These are phyloP conservation scores for Drosophila ogumai DNA, from an alignment of 1,140 invertebrate genomes.

Conservation along the genomic window DNA sequence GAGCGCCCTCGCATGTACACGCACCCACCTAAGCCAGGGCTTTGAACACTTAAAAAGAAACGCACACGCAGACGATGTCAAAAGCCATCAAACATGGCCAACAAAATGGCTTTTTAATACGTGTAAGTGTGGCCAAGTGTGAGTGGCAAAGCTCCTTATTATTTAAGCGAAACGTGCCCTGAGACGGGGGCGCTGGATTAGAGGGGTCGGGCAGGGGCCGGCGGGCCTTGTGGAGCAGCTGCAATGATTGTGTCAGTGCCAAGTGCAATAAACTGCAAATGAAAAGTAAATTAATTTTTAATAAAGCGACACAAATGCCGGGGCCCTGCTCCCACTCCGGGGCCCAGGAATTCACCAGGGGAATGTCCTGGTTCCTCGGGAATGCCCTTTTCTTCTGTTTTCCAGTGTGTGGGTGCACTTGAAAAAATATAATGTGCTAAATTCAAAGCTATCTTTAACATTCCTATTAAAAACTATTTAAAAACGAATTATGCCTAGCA, in stretches of 20 bases:
- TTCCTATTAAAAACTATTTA: too few relatives aligned
- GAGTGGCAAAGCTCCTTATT: conserved; percentile 50
- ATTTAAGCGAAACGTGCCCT: conserved; percentile 44
- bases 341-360: background rate
- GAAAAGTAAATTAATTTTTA: conserved; percentile 83
- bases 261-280: conserved; percentile 83
- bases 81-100: conserved; percentile 79
- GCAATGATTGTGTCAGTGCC: conserved; percentile 66
- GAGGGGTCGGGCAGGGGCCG: background rate
- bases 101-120: conserved; percentile 81
- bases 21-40: conserved; percentile 34
- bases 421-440: background rate
- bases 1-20: conserved; percentile 14
- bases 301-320: conserved; percentile 72
- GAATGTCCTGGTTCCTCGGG: conserved; percentile 22
- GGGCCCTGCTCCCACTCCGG: background rate
- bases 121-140: conserved; percentile 67
- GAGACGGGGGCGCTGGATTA: conserved; percentile 3
- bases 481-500: too few relatives aligned
- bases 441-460: too few relatives aligned
- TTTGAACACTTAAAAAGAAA: conserved; percentile 55
- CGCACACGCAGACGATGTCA: conserved; percentile 61
- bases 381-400: conserved; percentile 23
- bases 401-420: conserved; percentile 7
- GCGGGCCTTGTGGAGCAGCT: conserved; percentile 43